These are phyloP conservation scores for Planococcus citri DNA, from an alignment of 1,140 invertebrate genomes.

Conservation along the genomic window DNA sequence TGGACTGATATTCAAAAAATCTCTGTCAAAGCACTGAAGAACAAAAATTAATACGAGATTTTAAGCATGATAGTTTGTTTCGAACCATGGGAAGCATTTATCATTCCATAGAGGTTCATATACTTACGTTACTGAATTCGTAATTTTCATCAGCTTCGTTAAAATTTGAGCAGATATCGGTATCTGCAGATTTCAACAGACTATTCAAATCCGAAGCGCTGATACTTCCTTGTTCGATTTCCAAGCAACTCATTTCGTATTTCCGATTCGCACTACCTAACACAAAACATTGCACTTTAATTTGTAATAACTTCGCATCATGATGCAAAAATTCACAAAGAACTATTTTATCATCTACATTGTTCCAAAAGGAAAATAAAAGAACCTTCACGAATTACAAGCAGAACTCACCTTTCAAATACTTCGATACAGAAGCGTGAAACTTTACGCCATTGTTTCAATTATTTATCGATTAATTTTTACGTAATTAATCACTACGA, in stretches of 20 bases:
- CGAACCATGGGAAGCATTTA: neutral
- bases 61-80: neutral
- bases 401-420: neutral
- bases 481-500: neutral
- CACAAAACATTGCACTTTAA: no score
- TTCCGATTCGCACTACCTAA: no score
- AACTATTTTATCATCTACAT: neutral
- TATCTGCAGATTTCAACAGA: neutral
- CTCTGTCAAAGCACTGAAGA: neutral
- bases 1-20: neutral
- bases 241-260: conserved; percentile 4
- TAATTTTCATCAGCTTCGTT: neutral
- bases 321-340: neutral
- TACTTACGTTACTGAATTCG: neutral
- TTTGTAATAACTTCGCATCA: neutral
- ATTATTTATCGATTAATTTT: conserved; percentile 2
- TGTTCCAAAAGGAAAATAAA: neutral
- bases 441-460: conserved; percentile 5
- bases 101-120: neutral
- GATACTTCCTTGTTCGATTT: neutral
- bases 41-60: neutral
- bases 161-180: neutral
- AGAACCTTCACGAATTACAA: neutral
- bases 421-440: neutral
- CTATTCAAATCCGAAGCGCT: neutral